Evolutionary conservation across 2,888 invertebrate genomes (phyloP), one percentile per base, ranked within the genome.

Genomic region (Bombylius major): DNA sequence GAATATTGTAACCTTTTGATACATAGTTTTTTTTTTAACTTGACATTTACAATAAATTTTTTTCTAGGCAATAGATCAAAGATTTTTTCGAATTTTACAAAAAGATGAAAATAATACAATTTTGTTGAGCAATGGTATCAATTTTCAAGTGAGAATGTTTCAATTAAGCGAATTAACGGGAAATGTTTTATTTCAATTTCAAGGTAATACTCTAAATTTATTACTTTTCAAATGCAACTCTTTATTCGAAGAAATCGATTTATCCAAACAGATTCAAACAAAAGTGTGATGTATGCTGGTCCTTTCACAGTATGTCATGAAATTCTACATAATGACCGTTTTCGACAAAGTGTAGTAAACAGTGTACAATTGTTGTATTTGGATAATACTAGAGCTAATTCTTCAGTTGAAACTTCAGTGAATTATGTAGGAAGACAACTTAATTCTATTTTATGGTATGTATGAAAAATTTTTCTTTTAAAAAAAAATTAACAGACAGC

Each of bases 141-240:
- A 31, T 33, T n/a, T 55, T n/a, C 5, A 11, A n/a, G 51, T 55
- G 8, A 36, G 12, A 11, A 55, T 55, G 51, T 55, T 55, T 55
- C 42, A 14, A 33, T 44, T 34, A 32, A n/a, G 32, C 12, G 14
- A 12, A 8, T 5, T 42, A 14, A 34, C 33, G 7, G 48, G 55
- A 39, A 55, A 55, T 42, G 48, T 55, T 5, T 42, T 51, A 47
- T 55, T 51, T 23, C 39, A 51, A 39, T 55, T 55, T 47, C 7
- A 51, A 42, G 39, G 51, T 47, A 47, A 45, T 4, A 8, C 5
- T 13, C 8, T 5, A 13, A n/a, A 5, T 14, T 33, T 5, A 12
- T 12, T 33, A 45, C 5, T 31, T 33, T 5, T 4, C 5, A n/a
- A 13, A 46, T 11, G 31, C 14, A 14, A 47, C 46, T 4, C 7